Evolutionary conservation across 1,140 invertebrate species (phyloP).

Genomic region (Brachionus rotundiformis): DNA sequence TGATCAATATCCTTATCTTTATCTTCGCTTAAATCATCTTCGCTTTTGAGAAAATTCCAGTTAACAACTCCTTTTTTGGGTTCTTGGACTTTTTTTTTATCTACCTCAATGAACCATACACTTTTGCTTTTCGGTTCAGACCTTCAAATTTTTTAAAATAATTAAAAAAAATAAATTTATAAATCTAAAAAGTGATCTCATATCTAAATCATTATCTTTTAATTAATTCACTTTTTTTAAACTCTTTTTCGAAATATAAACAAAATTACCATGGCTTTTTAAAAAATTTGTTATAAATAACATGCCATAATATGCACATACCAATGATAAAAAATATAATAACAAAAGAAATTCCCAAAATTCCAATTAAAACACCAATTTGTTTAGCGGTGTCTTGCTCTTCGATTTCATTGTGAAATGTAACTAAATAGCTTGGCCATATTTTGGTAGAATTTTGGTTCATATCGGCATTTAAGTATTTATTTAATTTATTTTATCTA

Average conservation of each 20-base stretch:
- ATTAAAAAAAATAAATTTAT: too few relatives aligned
- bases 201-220: too few relatives aligned
- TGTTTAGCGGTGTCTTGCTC: background rate
- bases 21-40: background rate
- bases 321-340: background rate
- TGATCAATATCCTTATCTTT: background rate
- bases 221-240: too few relatives aligned
- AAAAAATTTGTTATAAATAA: slow-evolving; percentile 3
- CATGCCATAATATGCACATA: background rate
- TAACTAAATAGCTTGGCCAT: background rate
- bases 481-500: background rate
- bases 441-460: background rate
- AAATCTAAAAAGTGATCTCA: too few relatives aligned
- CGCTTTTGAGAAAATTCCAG: background rate
- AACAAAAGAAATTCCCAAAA: background rate
- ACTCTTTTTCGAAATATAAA: background rate
- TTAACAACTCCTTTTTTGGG: background rate
- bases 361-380: slow-evolving; percentile 36
- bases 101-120: slow-evolving; percentile 7
- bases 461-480: background rate
- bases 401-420: background rate
- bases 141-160: background rate
- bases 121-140: slow-evolving; percentile 3
- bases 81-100: slow-evolving; percentile 19
- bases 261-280: slow-evolving; percentile 11